A percentile compares a stretch with the other conserved stretches of the same genome.
Conservation (phyloP, 2,113 vertebrate genomes). For the Rhea americana region DNA sequence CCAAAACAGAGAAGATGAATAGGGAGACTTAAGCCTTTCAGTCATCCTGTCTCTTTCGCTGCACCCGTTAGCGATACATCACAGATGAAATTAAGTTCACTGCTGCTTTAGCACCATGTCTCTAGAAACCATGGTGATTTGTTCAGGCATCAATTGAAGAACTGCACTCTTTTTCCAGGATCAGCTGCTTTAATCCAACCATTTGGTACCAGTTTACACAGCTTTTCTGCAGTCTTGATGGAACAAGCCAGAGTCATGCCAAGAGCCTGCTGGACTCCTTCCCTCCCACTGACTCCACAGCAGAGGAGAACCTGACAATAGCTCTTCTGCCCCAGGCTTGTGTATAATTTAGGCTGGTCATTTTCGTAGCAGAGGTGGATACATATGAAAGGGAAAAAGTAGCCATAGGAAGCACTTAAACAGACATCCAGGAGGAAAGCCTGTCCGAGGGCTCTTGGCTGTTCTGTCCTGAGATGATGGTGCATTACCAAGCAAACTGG, state of each 20-base stretch:
- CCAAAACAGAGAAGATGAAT: background rate
- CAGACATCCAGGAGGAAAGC: background rate
- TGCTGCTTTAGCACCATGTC: background rate
- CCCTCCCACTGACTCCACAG: background rate
- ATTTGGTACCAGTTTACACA: background rate
- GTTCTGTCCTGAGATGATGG: background rate
- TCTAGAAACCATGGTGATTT: background rate
- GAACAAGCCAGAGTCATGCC: background rate
- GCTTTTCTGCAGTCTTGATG: background rate
- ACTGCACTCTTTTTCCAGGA: background rate
- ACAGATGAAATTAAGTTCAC: background rate
- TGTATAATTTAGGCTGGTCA: background rate
- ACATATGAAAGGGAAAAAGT: background rate
- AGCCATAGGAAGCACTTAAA: background rate
- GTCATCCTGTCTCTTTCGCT: background rate
- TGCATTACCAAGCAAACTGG: conserved; percentile 7
- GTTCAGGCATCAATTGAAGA: conserved; percentile 1
- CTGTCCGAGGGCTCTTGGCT: background rate
- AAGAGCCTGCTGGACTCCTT: background rate
- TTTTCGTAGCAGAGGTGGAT: background rate
- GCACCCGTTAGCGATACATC: background rate
- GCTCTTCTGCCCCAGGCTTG: background rate
- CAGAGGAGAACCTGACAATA: background rate
- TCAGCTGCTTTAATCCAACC: conserved; percentile 7
- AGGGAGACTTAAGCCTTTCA: background rate